Evolutionary conservation across 2,888 invertebrate species (phyloP).

Genomic region (Cantharis flavilabris): DNA sequence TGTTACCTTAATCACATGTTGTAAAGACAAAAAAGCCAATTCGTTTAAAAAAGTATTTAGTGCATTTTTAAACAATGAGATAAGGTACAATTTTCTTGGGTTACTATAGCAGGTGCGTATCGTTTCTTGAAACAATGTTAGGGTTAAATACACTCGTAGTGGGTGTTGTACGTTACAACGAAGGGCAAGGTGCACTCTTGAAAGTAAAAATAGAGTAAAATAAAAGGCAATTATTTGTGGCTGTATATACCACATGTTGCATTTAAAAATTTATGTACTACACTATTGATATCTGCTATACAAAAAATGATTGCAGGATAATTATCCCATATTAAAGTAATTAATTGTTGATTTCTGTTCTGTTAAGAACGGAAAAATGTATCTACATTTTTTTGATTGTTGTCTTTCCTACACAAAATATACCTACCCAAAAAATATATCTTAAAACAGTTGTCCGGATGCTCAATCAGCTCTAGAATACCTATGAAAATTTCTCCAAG

Average conservation of each 20-base stretch:
- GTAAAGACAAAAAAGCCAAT: conserved; percentile 16
- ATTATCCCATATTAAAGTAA: neutral
- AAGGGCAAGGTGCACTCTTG: conserved; percentile 30
- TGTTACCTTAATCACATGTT: conserved; percentile 34
- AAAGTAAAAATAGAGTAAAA: conserved; percentile 28
- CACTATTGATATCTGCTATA: neutral
- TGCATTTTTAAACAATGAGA: neutral
- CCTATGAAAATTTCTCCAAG: no score
- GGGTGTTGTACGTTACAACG: conserved; percentile 34
- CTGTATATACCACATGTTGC: conserved; percentile 31
- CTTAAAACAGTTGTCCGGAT: neutral
- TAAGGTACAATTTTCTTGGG: conserved; percentile 9
- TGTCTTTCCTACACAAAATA: no score
- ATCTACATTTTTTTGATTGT: neutral
- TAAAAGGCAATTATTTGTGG: conserved; percentile 29
- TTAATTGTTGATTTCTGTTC: neutral
- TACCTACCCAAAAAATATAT: no score
- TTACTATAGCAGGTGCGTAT: conserved; percentile 35
- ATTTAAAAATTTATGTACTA: conserved; percentile 11
- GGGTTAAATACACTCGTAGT: conserved; percentile 35
- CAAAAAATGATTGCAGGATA: neutral
- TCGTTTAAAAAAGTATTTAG: conserved; percentile 2
- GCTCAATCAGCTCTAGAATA: no score
- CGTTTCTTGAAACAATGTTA: conserved; percentile 37
- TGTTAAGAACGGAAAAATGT: neutral